Evolutionary conservation across 2,888 invertebrate species (phyloP).

Genomic region (Argyra leucocephala): DNA sequence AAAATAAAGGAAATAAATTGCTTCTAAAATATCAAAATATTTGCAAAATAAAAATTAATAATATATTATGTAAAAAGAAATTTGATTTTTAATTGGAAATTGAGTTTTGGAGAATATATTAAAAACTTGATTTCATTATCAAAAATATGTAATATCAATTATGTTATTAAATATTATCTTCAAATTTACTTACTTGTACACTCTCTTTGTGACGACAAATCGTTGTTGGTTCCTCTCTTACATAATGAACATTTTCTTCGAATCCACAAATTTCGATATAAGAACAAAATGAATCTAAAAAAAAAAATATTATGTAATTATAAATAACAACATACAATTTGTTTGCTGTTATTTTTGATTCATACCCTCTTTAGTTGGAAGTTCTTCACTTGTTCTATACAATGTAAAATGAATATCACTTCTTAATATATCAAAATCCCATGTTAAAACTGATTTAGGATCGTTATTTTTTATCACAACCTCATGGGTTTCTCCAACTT

Average conservation of each 20-base stretch:
- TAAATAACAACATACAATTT: conserved; percentile 1
- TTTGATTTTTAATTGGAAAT: no score
- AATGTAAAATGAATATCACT: conserved; percentile 81
- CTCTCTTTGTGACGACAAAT: conserved; percentile 87
- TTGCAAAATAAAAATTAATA: no score
- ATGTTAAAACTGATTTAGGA: conserved; percentile 81
- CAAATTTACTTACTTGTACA: conserved; percentile 67
- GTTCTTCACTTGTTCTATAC: conserved; percentile 39
- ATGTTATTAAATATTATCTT: no score
- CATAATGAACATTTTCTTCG: conserved; percentile 67
- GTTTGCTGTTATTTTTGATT: neutral
- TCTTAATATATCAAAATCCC: conserved; percentile 92
- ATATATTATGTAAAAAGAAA: no score
- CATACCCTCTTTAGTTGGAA: conserved; percentile 37
- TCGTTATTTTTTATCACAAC: conserved; percentile 70
- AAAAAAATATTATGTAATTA: neutral
- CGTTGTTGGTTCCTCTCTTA: conserved; percentile 69
- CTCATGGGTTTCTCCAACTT: conserved; percentile 56
- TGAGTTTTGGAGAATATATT: no score
- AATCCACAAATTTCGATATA: conserved; percentile 57
- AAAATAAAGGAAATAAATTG: no score
- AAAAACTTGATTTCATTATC: no score
- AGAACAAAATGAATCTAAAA: conserved; percentile 44
- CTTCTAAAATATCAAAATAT: no score
- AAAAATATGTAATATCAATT: no score